These are phyloP conservation scores for Cephalopachus bancanus DNA, from an alignment of 2,797 vertebrate species.

Conservation along the genomic window DNA sequence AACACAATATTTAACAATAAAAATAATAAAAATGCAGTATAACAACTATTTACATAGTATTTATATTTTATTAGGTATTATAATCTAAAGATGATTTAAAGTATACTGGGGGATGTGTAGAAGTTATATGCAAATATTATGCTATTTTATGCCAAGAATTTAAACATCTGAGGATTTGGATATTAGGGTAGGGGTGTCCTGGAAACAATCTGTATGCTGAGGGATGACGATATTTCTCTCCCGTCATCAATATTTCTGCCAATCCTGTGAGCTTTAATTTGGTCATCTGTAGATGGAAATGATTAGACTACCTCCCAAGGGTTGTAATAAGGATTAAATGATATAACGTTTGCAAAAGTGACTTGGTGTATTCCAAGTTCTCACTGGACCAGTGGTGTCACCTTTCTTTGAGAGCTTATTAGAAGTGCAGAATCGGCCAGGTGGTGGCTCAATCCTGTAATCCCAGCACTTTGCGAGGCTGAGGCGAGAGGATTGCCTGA, in stretches of 20 bases:
- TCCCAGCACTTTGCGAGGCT: too few species aligned
- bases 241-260: background rate
- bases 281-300: background rate
- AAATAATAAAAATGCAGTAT: background rate
- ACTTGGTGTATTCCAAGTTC: background rate
- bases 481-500: too few species aligned
- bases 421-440: background rate
- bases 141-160: too few species aligned
- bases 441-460: too few species aligned
- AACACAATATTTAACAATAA: background rate
- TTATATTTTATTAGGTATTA: too few species aligned
- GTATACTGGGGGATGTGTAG: too few species aligned
- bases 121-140: too few species aligned
- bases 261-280: background rate
- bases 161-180: background rate
- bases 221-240: background rate
- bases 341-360: background rate
- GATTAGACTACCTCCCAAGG: background rate
- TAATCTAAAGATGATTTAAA: too few species aligned
- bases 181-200: background rate
- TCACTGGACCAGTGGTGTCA: background rate
- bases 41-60: too few species aligned
- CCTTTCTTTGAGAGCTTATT: background rate
- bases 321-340: slow-evolving; percentile 8
- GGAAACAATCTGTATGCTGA: background rate